Percentiles rank a stretch among this genome's conserved stretches.
These are phyloP conservation scores for Flabesymbios commensalis DNA, from an alignment of 2,888 invertebrate species.

Conservation along the genomic window DNA sequence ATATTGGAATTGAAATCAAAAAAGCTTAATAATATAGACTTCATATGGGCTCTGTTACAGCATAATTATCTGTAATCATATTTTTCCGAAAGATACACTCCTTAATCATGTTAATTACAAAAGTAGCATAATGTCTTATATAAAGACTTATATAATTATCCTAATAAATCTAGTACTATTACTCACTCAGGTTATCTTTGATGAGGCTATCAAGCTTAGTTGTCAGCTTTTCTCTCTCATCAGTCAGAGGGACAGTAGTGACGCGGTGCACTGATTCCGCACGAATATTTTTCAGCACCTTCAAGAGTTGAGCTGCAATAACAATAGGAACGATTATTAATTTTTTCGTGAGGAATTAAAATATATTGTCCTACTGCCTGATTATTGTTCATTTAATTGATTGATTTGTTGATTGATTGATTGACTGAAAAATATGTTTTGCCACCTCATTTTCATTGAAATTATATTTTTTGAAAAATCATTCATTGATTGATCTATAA, in stretches of 20 bases:
- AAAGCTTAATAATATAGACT: too few relatives aligned
- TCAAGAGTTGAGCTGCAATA: slow-evolving; percentile 40
- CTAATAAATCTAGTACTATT: not conserved
- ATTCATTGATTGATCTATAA: not conserved
- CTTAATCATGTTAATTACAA: too few relatives aligned
- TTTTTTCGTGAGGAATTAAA: not conserved
- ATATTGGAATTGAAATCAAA: too few relatives aligned
- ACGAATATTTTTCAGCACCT: slow-evolving; percentile 40
- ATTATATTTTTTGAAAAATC: not conserved
- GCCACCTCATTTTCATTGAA: not conserved
- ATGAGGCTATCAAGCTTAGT: slow-evolving; percentile 39
- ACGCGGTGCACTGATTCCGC: slow-evolving; percentile 33
- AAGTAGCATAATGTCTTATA: not conserved
- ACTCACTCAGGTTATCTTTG: slow-evolving; percentile 44
- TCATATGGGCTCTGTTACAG: too few relatives aligned
- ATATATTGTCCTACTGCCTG: too few relatives aligned
- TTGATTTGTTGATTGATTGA: too few relatives aligned
- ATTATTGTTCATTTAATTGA: too few relatives aligned
- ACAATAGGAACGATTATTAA: not conserved
- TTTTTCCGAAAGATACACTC: too few relatives aligned
- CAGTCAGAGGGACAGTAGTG: not conserved
- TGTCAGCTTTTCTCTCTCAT: slow-evolving; percentile 29
- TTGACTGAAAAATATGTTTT: too few relatives aligned
- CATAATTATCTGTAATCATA: too few relatives aligned
- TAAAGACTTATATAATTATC: not conserved